These are phyloP conservation scores for Napeogenes inachia DNA, from an alignment of 2,888 invertebrate genomes.

Conservation along the genomic window DNA sequence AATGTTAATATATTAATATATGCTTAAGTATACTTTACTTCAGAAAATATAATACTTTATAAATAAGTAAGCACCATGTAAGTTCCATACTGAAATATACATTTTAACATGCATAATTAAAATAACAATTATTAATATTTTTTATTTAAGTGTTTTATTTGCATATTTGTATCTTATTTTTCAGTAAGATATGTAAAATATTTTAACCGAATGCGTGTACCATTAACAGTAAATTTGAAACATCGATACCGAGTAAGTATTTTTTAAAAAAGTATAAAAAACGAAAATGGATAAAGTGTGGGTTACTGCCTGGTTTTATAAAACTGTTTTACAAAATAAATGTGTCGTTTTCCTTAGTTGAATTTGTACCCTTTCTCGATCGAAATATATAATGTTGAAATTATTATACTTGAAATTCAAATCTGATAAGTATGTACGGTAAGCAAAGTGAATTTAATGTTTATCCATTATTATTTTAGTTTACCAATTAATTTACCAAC, in stretches of 20 bases:
- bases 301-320: conserved; percentile 10
- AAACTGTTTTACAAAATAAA: conserved; percentile 9
- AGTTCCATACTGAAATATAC: not conserved
- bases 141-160: not conserved
- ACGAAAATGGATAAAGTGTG: conserved; percentile 11
- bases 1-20: conserved; percentile 5
- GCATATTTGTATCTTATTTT: not conserved
- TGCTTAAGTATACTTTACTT: conserved; percentile 3
- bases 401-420: too few species aligned
- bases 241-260: conserved; percentile 9
- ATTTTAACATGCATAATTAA: not conserved
- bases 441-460: too few species aligned
- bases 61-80: not conserved
- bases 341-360: conserved; percentile 1
- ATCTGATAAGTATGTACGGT: too few species aligned
- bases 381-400: too few species aligned
- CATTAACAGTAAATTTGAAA: conserved; percentile 8
- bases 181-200: too few species aligned
- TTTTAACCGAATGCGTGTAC: too few species aligned
- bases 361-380: not conserved
- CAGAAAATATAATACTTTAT: not conserved
- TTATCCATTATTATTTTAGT: too few species aligned
- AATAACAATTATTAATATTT: not conserved
- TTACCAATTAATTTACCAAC: too few species aligned
- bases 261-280: conserved; percentile 12